A percentile compares a stretch with the other conserved stretches of the same genome.
These are phyloP conservation scores for Yponomeuta cagnagella DNA, from an alignment of 2,888 invertebrate species.

Conservation along the genomic window DNA sequence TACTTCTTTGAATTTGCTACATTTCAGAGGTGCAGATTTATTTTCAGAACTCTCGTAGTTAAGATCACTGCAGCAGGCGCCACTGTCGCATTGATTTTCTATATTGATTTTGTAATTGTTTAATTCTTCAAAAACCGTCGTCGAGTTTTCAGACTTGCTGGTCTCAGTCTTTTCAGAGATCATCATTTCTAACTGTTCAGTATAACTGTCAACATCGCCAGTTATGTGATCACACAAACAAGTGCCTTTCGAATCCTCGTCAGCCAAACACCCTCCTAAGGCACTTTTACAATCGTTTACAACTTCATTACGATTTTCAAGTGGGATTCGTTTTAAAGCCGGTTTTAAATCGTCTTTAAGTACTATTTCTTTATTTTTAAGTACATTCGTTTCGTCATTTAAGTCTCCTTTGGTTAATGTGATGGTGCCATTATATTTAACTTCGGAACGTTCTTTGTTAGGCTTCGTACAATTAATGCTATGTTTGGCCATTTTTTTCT, in stretches of 20 bases:
- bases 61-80: not conserved
- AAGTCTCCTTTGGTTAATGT: slow-evolving; percentile 11
- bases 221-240: slow-evolving; percentile 49
- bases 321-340: not conserved
- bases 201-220: slow-evolving; percentile 26
- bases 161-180: slow-evolving; percentile 6
- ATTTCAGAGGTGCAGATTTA: not conserved
- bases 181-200: slow-evolving; percentile 22
- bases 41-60: slow-evolving; percentile 18
- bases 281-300: slow-evolving; percentile 36
- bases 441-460: not conserved
- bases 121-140: not conserved
- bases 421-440: not conserved
- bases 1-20: not conserved
- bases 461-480: slow-evolving; percentile 19
- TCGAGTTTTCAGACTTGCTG: not conserved
- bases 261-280: slow-evolving; percentile 43
- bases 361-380: slow-evolving; percentile 15
- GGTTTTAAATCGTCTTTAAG: slow-evolving; percentile 17
- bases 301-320: not conserved
- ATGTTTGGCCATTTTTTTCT: slow-evolving; percentile 21
- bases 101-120: not conserved
- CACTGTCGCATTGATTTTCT: not conserved
- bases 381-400: not conserved
- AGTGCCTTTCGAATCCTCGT: slow-evolving; percentile 28